These are phyloP conservation scores for Sebastolobus altivelis DNA, from an alignment of 2,797 vertebrate genomes.

Conservation along the genomic window DNA sequence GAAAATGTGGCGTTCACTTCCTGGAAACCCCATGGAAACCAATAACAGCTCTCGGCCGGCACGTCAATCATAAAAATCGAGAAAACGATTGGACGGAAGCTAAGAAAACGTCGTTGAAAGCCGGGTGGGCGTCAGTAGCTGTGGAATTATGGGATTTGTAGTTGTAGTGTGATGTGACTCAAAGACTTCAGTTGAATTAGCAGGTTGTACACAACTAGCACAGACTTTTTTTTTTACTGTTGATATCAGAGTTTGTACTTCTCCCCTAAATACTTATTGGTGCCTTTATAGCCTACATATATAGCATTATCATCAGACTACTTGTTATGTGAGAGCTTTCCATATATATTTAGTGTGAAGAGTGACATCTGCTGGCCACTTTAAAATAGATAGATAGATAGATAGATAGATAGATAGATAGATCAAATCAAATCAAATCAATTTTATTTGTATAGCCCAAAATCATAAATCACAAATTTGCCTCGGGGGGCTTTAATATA, in stretches of 20 bases:
- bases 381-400: neutral
- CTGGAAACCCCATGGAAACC: constrained; percentile 85
- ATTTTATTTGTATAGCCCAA: too few species aligned
- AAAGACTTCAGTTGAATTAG: neutral
- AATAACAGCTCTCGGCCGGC: constrained; percentile 19
- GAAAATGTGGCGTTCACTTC: constrained; percentile 78
- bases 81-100: constrained; percentile 63
- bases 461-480: too few species aligned
- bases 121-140: constrained; percentile 64
- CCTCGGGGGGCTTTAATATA: too few species aligned
- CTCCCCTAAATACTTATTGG: accelerated
- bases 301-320: neutral
- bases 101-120: constrained; percentile 59
- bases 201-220: neutral
- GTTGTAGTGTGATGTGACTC: neutral
- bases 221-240: too few species aligned
- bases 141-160: neutral
- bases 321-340: neutral
- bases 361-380: constrained; percentile 24
- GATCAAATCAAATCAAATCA: too few species aligned
- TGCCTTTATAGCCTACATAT: neutral
- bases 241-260: neutral
- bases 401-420: too few species aligned
- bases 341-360: neutral
- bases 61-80: constrained; percentile 50